Base-by-base conservation (phyloP, 2,888 invertebrate genomes). In the Eurois occulta region DNA sequence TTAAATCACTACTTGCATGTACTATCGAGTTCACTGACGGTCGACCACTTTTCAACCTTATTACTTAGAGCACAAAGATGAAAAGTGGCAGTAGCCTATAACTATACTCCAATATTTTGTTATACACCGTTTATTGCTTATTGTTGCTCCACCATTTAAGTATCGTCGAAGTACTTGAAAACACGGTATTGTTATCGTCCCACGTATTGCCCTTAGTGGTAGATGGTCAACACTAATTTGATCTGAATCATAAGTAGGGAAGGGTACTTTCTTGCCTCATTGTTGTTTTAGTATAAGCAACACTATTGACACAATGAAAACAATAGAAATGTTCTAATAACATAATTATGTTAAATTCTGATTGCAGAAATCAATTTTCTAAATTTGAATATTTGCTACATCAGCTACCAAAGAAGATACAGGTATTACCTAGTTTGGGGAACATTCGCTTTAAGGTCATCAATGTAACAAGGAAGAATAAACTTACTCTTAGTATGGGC, bases 141-240 rank as follows among this genome's bases (percentile, higher is more conserved):
- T 64, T 85, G 78, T 81, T 77, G 32, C 46, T 60, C 28, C 35
- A 16, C 48, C 58, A 64, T 73, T 75, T 80, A 62, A 43, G 71
- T 72, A 43, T 35, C 38, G n/a, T 62, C 41, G n/a, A 43, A 65
- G 41, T 68, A 76, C 58, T 78, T 64, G 21, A n/a, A 2, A 72
- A 41, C 58, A 62, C n/a, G n/a, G 66, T 67, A 81, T 82, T 85
- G 79, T 83, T 73, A 75, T 70, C 76, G 13, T 52, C 81, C 85
- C 65, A 84, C 85, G 35, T 35, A 6, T 21, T 46, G 52, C 1
- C 46, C 5, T 46, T 32, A 24, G 1, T 68, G 16, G 66, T 41
- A 46, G 75, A 76, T 81, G 75, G 52, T 18, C 65, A 66, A 38
- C 48, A 62, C 65, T 43, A 68, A 74, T 78, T 73, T 62, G 38